Percentiles rank a stretch among this genome's conserved stretches.
These are phyloP conservation scores for Muraenolepis orangiensis DNA, from an alignment of 2,797 vertebrate genomes.

Conservation along the genomic window DNA sequence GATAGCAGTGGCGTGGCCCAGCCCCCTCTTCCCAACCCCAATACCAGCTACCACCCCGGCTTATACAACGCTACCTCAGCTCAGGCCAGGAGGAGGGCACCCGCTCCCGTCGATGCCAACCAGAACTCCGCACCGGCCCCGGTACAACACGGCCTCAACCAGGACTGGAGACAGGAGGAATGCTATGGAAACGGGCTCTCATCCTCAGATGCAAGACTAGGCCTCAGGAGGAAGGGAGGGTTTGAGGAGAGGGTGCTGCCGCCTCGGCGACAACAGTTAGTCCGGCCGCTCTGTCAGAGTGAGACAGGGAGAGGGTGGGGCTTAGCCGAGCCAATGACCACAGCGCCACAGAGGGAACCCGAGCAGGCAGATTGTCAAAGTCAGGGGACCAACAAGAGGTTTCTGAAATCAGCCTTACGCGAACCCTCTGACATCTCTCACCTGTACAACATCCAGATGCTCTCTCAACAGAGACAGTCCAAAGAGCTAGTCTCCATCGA, in stretches of 20 bases:
- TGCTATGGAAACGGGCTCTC: constrained; percentile 55
- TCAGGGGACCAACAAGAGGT: constrained; percentile 47
- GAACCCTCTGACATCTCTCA: constrained; percentile 66
- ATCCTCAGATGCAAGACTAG: constrained; percentile 47
- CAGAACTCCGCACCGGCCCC: constrained; percentile 55
- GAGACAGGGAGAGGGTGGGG: constrained; percentile 58
- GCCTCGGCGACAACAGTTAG: constrained; percentile 72
- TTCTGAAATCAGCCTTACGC: constrained; percentile 53
- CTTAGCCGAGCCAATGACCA: constrained; percentile 40
- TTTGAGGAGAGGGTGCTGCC: constrained; percentile 68
- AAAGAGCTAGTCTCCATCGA: constrained; percentile 49
- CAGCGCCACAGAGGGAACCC: constrained; percentile 36
- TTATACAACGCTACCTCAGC: constrained; percentile 88
- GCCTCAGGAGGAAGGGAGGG: constrained; percentile 64
- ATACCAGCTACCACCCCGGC: constrained; percentile 42
- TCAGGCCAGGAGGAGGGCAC: constrained; percentile 67
- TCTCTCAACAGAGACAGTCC: constrained; percentile 39
- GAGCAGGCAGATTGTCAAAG: constrained; percentile 34
- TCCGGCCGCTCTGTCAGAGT: constrained; percentile 70
- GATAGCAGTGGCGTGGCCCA: constrained; percentile 50
- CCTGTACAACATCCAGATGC: constrained; percentile 48
- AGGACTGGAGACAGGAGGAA: constrained; percentile 54
- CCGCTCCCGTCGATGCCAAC: constrained; percentile 60
- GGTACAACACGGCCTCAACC: constrained; percentile 33
- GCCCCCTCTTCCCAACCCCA: constrained; percentile 64